Percentiles rank a stretch among this genome's conserved stretches.
phyloP scores from a whole-genome alignment of 2,888 invertebrate species.

The Yponomeuta cagnagella region DNA sequence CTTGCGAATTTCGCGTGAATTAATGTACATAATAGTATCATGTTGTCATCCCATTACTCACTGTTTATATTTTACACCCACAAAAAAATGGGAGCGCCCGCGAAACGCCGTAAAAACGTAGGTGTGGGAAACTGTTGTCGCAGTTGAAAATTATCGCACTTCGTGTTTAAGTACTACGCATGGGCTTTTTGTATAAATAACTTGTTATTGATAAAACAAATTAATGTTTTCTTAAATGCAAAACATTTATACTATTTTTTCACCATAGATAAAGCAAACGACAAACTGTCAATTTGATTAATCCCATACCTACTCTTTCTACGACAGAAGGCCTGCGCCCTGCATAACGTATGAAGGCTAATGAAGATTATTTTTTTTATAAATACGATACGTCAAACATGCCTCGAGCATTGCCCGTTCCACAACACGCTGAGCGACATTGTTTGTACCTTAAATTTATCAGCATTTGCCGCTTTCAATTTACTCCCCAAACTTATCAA shows the following conservation, averaged over 20 bases:
- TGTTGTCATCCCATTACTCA: conserved; percentile 1
- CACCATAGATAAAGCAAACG: too few species aligned
- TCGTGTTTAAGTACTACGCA: neutral
- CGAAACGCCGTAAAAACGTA: neutral
- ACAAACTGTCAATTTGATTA: too few species aligned
- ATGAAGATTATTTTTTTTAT: too few species aligned
- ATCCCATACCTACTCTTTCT: too few species aligned
- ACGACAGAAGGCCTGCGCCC: too few species aligned
- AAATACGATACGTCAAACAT: neutral
- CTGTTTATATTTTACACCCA: neutral
- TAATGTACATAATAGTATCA: conserved; percentile 3
- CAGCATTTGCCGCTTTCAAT: neutral
- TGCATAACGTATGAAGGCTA: too few species aligned
- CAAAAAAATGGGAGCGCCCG: neutral
- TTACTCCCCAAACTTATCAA: neutral
- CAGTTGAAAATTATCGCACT: neutral
- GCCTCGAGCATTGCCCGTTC: neutral
- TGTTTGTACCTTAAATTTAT: too few species aligned
- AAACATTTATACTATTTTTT: too few species aligned
- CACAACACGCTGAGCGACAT: neutral
- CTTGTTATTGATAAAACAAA: too few species aligned
- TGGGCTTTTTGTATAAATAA: too few species aligned
- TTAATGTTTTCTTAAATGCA: too few species aligned
- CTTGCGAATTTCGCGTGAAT: conserved; percentile 7
- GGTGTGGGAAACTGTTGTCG: neutral